Percentiles rank a stretch among this genome's conserved stretches.
These are phyloP conservation scores for Pangasius larnaudii DNA, from an alignment of 2,797 vertebrate genomes.

Conservation along the genomic window DNA sequence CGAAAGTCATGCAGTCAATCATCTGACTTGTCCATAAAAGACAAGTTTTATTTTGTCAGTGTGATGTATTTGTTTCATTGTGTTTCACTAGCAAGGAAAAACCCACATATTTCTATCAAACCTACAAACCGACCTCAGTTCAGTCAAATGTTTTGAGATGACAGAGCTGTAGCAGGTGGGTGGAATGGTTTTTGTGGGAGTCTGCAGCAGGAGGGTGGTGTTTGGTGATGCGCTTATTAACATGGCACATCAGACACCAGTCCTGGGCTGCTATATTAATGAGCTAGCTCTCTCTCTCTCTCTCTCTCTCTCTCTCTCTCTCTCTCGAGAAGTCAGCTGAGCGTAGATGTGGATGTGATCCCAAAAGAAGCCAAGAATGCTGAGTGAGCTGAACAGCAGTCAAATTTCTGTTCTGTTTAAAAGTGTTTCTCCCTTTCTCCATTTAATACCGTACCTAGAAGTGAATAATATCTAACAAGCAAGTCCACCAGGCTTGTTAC, in stretches of 20 bases:
- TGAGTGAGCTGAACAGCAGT: not conserved
- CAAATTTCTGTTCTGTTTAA: not conserved
- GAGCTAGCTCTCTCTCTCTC: not conserved
- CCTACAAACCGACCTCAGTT: not conserved
- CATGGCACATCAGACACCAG: not conserved
- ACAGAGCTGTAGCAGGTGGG: not conserved
- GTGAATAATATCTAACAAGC: not conserved
- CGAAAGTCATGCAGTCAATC: not conserved
- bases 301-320: not conserved
- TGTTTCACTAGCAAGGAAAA: constrained; percentile 6
- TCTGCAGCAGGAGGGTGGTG: not conserved
- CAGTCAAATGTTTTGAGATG: not conserved
- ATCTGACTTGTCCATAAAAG: not conserved
- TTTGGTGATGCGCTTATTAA: not conserved
- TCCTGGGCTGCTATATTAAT: not conserved
- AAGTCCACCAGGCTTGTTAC: not conserved
- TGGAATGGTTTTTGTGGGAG: not conserved
- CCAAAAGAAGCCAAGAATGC: not conserved
- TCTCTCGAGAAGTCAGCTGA: not conserved
- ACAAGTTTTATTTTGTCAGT: not conserved
- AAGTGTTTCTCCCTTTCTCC: not conserved
- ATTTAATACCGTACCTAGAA: not conserved
- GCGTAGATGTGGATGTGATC: not conserved
- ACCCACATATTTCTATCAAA: not conserved
- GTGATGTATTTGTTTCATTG: not conserved